phyloP scores from a whole-genome alignment of 1,140 invertebrate genomes.

The Drosophila novamexicana region DNA sequence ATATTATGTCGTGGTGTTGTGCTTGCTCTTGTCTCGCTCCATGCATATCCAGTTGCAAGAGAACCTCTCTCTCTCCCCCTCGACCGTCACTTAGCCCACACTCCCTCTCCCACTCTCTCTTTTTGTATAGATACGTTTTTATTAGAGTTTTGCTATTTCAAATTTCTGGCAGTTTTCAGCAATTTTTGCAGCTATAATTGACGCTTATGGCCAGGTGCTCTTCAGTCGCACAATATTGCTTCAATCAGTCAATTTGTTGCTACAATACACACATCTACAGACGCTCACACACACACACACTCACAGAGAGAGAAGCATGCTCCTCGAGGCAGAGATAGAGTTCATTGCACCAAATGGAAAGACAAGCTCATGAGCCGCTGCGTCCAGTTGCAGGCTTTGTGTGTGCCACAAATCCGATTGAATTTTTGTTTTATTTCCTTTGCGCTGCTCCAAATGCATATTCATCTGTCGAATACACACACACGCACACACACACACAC shows the following conservation, averaged over 20 bases:
- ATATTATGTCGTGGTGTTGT: constrained; percentile 64
- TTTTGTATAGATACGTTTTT: constrained; percentile 7
- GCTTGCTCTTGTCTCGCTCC: constrained; percentile 24
- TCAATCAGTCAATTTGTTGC: constrained; percentile 74
- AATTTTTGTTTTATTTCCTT: constrained; percentile 57
- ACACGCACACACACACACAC: constrained; percentile 9
- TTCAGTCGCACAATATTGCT: constrained; percentile 33
- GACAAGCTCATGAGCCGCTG: constrained; percentile 20
- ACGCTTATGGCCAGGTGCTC: constrained; percentile 60
- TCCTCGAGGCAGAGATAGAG: constrained; percentile 7
- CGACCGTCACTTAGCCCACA: too few relatives aligned
- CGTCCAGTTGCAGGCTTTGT: constrained; percentile 40
- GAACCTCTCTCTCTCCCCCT: constrained; percentile 25
- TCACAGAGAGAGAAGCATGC: background rate
- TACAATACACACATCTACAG: constrained; percentile 18
- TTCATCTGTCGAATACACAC: constrained; percentile 45
- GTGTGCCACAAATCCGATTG: constrained; percentile 52
- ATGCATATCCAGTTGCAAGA: constrained; percentile 71
- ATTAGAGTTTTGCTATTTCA: constrained; percentile 8
- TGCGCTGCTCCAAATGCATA: constrained; percentile 43
- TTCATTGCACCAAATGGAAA: constrained; percentile 51
- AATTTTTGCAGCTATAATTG: constrained; percentile 55
- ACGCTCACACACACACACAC: constrained; percentile 7
- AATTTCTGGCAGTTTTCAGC: constrained; percentile 29
- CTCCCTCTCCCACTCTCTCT: background rate